Evolutionary conservation across 2,888 invertebrate species (phyloP).

Genomic region (Ophion ellenae): DNA sequence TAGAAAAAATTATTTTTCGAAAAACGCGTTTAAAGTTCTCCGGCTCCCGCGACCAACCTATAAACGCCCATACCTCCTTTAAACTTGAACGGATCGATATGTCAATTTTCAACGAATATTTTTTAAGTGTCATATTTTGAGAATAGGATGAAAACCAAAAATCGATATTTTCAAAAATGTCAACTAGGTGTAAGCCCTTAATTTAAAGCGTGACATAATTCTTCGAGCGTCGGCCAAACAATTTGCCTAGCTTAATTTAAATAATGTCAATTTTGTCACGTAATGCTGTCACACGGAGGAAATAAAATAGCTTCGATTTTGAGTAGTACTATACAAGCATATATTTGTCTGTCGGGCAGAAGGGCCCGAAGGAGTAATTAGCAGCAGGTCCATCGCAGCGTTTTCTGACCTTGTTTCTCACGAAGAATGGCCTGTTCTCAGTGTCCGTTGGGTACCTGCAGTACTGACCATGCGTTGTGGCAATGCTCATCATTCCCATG

Average conservation of each 20-base stretch:
- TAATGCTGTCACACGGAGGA: not conserved
- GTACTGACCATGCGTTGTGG: constrained; percentile 15
- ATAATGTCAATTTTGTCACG: not conserved
- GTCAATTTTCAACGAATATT: no score
- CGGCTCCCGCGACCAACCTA: no score
- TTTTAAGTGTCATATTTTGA: no score
- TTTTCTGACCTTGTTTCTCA: constrained; percentile 58
- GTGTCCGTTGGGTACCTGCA: constrained; percentile 34
- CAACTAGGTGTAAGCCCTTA: no score
- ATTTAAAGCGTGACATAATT: no score
- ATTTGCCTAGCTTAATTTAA: not conserved
- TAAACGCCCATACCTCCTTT: no score
- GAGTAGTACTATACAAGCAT: not conserved
- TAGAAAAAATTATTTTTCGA: no score
- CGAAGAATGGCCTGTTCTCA: constrained; percentile 42
- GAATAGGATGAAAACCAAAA: no score
- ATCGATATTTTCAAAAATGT: no score
- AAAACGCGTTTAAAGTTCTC: no score
- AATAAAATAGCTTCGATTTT: not conserved
- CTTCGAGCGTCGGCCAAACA: no score
- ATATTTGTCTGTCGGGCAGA: constrained; percentile 25
- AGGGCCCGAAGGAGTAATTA: constrained; percentile 43
- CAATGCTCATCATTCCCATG: constrained; percentile 25
- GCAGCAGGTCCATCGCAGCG: constrained; percentile 52
- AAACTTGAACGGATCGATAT: no score